phyloP scores from a whole-genome alignment of 2,888 invertebrate genomes.

The Adelognathus sp. region DNA sequence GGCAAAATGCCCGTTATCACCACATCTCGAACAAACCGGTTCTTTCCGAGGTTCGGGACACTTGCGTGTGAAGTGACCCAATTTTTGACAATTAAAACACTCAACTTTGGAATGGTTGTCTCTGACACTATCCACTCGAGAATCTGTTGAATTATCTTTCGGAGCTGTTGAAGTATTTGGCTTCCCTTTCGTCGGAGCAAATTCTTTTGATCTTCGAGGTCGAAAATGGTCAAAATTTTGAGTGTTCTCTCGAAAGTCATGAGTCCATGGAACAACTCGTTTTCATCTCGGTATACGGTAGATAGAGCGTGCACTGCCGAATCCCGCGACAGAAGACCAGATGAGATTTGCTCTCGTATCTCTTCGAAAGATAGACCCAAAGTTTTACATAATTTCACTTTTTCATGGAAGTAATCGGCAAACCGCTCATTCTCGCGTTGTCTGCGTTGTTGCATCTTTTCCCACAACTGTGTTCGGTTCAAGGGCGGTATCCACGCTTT shows the following conservation, averaged over 20 bases:
- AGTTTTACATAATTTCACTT: conserved; percentile 51
- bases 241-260: conserved; percentile 28
- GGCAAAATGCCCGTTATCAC: conserved; percentile 25
- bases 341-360: conserved; percentile 38
- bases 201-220: neutral
- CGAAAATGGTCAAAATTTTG: neutral
- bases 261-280: conserved; percentile 27
- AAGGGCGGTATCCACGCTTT: conserved; percentile 37
- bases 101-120: too few relatives aligned
- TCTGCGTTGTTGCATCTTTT: conserved; percentile 43
- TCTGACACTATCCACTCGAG: too few relatives aligned
- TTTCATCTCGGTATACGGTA: neutral
- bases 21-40: conserved; percentile 15
- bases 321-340: conserved; percentile 35
- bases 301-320: conserved; percentile 43
- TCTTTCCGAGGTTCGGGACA: conserved; percentile 26
- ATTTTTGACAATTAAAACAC: conserved; percentile 28
- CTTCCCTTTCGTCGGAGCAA: neutral
- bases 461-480: conserved; percentile 47
- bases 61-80: conserved; percentile 22
- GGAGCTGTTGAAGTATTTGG: neutral
- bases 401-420: conserved; percentile 53
- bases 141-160: neutral
- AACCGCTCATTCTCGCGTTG: conserved; percentile 40
- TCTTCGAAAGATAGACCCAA: conserved; percentile 49